Evolutionary conservation across 2,888 invertebrate genomes (phyloP), one percentile per base, ranked within the genome.

Genomic region (Caenorhabditis sp.): DNA sequence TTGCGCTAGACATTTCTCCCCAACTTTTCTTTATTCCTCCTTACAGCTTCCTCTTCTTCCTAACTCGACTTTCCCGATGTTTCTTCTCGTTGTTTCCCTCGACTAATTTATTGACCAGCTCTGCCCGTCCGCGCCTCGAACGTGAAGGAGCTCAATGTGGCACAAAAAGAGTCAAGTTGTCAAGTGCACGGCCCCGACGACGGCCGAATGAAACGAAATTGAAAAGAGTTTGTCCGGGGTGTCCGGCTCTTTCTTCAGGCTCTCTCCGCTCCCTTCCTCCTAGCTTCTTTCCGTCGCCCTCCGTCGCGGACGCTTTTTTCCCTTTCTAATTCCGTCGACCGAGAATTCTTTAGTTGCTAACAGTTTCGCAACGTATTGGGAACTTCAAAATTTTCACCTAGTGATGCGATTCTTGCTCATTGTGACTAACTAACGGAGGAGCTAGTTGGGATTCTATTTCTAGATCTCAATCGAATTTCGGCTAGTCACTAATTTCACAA

Each of bases 151-250:
- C 45, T 43, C 62, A 13, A 17, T 5, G n/a, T 15, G 48, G 30
- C 68, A 52, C 58, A 59, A 58, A 68, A 50, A 68, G 66, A 66
- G 48, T 48, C 56, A 56, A 66, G 39, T 68, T 58, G 68, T 58
- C 68, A 68, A 58, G 68, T 68, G 68, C 65, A 65, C 63, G 35
- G 45, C 65, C 26, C 27, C 32, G 32, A 45, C 30, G 59, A 48
- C 20, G 63, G 43, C 52, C 53, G 63, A 63, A 63, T 63, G 46
- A 65, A 55, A 65, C 46, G 46, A 65, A 65, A 65, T 65, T 65
- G 65, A 65, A 55, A 65, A 65, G 55, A 65, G 65, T 55, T 65
- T 55, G 55, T 35, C 65, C 46, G 55, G 55, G 48, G 55, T 27
- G 27, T 37, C 41, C 46, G 46, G 26, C 46, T 46, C 55, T 39